Percentiles rank a stretch among this genome's conserved stretches.
Evolutionary conservation across 2,113 vertebrate species (phyloP).

Genomic region (Gambusia holbrooki): DNA sequence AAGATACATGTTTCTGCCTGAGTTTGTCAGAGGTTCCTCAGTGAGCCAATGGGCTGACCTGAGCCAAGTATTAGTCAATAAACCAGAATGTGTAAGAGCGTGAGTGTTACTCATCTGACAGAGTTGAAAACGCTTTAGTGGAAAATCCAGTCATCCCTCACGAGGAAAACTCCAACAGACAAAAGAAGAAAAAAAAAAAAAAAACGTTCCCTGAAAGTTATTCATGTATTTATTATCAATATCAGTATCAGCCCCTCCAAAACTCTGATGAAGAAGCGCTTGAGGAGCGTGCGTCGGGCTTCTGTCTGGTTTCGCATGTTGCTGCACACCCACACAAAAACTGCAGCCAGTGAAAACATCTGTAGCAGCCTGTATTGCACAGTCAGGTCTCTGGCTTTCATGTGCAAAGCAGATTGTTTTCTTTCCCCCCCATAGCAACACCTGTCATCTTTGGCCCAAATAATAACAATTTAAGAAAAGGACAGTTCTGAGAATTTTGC

Average conservation of each 20-base stretch:
- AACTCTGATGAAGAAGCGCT: constrained; percentile 10
- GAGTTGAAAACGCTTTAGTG: not conserved
- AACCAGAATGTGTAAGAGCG: not conserved
- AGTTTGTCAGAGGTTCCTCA: not conserved
- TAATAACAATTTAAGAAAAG: not conserved
- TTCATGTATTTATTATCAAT: constrained; percentile 1
- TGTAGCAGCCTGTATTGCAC: not conserved
- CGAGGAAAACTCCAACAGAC: constrained; percentile 11
- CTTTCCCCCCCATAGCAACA: not conserved
- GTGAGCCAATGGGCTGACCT: not conserved
- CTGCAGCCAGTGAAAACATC: constrained; percentile 20
- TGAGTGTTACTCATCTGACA: constrained; percentile 8
- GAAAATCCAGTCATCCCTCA: not conserved
- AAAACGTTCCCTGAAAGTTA: not conserved
- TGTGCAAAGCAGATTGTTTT: not conserved
- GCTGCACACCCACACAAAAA: constrained; percentile 41
- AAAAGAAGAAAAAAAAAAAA: too few relatives aligned
- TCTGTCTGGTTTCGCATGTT: constrained; percentile 47
- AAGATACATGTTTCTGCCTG: not conserved
- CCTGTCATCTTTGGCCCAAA: not conserved
- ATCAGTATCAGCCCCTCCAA: not conserved
- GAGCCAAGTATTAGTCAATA: constrained; percentile 7
- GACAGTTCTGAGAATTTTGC: not conserved
- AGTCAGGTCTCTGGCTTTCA: constrained; percentile 17
- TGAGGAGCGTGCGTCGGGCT: not conserved